Evolutionary conservation across 37 sponge, comb jelly and placozoan genomes (phyloP).

Genomic region (Trichoplax adhaerens): DNA sequence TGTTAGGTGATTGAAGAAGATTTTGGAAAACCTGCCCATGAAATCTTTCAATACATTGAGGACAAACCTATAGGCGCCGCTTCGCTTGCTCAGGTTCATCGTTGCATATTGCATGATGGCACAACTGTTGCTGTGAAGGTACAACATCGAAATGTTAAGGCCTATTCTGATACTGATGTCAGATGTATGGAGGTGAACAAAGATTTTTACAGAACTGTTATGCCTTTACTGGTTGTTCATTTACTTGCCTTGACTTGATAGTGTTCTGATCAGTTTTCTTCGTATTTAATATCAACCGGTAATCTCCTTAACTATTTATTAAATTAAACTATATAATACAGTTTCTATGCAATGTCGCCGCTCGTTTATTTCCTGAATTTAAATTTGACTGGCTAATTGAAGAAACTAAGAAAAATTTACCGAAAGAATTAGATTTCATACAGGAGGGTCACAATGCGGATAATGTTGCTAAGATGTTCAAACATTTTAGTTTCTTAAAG

Average conservation of each 20-base stretch:
- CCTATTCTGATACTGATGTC: constrained; percentile 54
- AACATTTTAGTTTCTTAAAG: constrained; percentile 47
- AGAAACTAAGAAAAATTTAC: constrained; percentile 59
- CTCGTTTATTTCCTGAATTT: constrained; percentile 57
- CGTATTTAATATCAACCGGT: neutral
- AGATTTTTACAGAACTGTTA: too few species aligned
- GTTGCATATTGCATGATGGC: constrained; percentile 36
- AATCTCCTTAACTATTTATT: neutral
- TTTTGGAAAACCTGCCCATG: constrained; percentile 32
- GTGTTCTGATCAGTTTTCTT: neutral
- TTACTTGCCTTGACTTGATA: too few species aligned
- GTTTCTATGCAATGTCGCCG: constrained; percentile 56
- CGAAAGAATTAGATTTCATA: constrained; percentile 66
- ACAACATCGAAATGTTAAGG: constrained; percentile 69
- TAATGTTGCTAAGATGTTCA: constrained; percentile 42
- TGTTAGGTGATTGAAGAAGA: constrained; percentile 28
- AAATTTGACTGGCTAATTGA: constrained; percentile 71
- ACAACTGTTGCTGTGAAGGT: constrained; percentile 75
- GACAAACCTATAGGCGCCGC: constrained; percentile 44
- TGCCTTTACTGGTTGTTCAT: too few species aligned
- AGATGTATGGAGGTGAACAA: constrained; percentile 33
- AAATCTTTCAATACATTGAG: constrained; percentile 44
- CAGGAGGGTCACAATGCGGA: constrained; percentile 74
- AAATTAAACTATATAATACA: neutral
- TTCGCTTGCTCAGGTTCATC: constrained; percentile 40